phyloP scores from a whole-genome alignment of 2,888 invertebrate genomes.

The Carabus problematicus region DNA sequence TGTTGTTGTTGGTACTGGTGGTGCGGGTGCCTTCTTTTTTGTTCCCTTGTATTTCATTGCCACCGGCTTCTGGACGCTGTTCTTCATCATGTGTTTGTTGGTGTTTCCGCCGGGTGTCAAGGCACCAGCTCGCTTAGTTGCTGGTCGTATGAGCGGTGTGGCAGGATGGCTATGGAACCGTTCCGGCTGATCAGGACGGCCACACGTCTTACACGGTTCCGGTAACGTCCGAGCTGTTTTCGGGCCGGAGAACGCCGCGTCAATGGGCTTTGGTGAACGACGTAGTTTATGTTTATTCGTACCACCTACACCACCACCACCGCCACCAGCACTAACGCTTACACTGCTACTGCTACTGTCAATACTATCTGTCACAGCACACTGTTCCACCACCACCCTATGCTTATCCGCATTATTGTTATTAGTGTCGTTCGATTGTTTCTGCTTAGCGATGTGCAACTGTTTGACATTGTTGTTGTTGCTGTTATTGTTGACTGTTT shows the following conservation, averaged over 20 bases:
- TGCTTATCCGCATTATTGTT: slow-evolving; percentile 34
- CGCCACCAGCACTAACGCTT: background rate
- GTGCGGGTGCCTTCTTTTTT: slow-evolving; percentile 6
- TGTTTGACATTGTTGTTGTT: slow-evolving; percentile 23
- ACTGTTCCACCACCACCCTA: background rate
- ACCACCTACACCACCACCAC: background rate
- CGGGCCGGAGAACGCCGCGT: background rate
- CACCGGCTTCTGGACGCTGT: slow-evolving; percentile 62
- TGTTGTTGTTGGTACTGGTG: background rate
- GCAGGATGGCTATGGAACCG: slow-evolving; percentile 67
- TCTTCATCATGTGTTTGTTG: slow-evolving; percentile 53
- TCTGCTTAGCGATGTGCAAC: slow-evolving; percentile 26
- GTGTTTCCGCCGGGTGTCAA: slow-evolving; percentile 16
- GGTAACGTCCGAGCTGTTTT: slow-evolving; percentile 55
- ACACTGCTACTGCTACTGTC: background rate
- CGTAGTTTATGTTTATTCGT: background rate
- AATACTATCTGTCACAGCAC: no score
- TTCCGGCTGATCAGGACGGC: slow-evolving; percentile 72
- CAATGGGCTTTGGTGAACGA: background rate
- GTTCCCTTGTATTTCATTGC: slow-evolving; percentile 60
- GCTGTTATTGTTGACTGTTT: slow-evolving; percentile 39
- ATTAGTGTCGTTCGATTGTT: slow-evolving; percentile 44
- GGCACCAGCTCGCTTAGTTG: slow-evolving; percentile 41
- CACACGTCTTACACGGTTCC: slow-evolving; percentile 71
- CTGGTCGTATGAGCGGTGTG: slow-evolving; percentile 42